phyloP scores from a whole-genome alignment of 1,140 invertebrate genomes.

The Lepidurus apus region DNA sequence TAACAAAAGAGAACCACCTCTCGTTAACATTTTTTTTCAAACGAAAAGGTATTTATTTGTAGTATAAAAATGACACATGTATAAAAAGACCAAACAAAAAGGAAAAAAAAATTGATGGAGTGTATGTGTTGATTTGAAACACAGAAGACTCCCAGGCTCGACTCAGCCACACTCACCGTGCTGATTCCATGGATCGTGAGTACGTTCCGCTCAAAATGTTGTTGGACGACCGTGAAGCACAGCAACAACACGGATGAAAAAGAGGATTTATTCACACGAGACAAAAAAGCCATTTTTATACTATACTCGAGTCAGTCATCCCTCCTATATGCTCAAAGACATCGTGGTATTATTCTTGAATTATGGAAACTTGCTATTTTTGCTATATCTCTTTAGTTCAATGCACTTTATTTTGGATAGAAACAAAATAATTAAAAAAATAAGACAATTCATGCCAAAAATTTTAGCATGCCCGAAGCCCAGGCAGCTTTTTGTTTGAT shows the following conservation, averaged over 20 bases:
- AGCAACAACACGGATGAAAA: constrained; percentile 27
- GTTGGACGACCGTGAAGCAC: constrained; percentile 10
- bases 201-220: constrained; percentile 32
- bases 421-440: background rate
- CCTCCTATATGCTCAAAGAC: constrained; percentile 28
- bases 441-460: background rate
- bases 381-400: background rate
- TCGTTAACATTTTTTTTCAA: background rate
- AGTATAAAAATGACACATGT: background rate
- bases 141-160: constrained; percentile 16
- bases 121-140: constrained; percentile 16
- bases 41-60: background rate
- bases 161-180: constrained; percentile 6
- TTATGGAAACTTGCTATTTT: background rate
- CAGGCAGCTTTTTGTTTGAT: background rate
- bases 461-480: background rate
- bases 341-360: constrained; percentile 18
- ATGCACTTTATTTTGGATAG: background rate
- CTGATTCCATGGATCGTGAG: constrained; percentile 26
- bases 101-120: background rate
- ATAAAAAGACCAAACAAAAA: background rate
- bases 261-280: constrained; percentile 26
- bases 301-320: constrained; percentile 25
- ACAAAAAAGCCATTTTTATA: constrained; percentile 32
- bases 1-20: constrained; percentile 22